Base-by-base conservation (phyloP, 2,797 vertebrate genomes). In the Onychomys torridus region DNA sequence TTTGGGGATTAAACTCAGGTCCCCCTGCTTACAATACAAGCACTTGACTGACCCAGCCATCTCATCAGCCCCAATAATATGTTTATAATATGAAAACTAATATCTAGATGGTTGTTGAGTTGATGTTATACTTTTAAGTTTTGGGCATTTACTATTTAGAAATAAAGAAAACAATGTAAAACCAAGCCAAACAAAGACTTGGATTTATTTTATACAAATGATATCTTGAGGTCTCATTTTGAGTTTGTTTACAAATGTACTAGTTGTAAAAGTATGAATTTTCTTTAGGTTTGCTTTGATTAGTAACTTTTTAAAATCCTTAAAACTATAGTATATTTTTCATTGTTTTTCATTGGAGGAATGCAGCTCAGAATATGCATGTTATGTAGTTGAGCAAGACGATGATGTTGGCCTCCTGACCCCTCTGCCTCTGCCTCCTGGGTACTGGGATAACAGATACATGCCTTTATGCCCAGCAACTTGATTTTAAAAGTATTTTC, bases 11-110 rank as follows among this genome's bases (percentile, higher is more conserved):
- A 40, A 43, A 71, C 52, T 57, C 27, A 16, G 49, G 34, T 32
- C 23, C 11, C 11, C 25, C 46, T 37, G 52, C 43, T 75, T 59
- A 32, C 14, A 40, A 57, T 4, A 10, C 25, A 59, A 75, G 17
- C 25, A 19, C 9, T 21, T 43, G 14, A 34, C 25, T 23, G 1
- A 32, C 69, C 7, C n/a, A 59, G 17, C 10, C 13, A 55, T 37
- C n/a, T 89, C 25, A 6, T 13, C 69, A 59, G 52, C 34, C 19
- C 34, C 27, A 43, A 37, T 16, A 82, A 67, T 43, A 8, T 49
- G 61, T n/a, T 84, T 84, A 61, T 92, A 94, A 83, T 89, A 65
- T 49, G 52, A 92, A 61, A 85, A 92, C 61, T 81, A 46, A 93
- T 92, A 82, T 82, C 59, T 89, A 90, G 32, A 49, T 55, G 90